Base-by-base conservation (phyloP, 2,888 invertebrate species). In the Phaedon cochleariae region DNA sequence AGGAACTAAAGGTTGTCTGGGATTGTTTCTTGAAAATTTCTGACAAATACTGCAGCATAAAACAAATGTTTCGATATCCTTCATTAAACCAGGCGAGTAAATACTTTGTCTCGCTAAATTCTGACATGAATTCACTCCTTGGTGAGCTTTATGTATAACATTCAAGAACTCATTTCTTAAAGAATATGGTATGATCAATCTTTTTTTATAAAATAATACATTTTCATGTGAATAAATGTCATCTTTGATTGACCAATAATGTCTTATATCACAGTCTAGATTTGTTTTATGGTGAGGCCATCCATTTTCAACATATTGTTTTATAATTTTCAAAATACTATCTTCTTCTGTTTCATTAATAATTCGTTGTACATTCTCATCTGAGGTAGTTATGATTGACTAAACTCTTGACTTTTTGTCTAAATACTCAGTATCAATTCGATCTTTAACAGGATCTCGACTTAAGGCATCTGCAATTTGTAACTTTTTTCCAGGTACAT, bases 151-250 rank as follows among this genome's bases (percentile, higher is more conserved):
- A 21, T 48, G 48, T 48, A 48, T 18, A 18, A 48, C n/a, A n/a
- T n/a, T 20, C 21, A 48, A 20, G 21, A 48, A 48, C 20, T 48
- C 48, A 48, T 48, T 48, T 21, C 20, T 20, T 18, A 18, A 48
- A 20, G 9, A 12, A 20, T 48, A 12, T 12, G 48, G 48, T 12
- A 48, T 48, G 12, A 48, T 48, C 18, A 48, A 21, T 48, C 18
- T 48, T 48, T 48, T 48, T 48, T 48, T 48, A 48, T 48, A 20
- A 21, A 48, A 48, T 48, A 48, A 48, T 18, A 48, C 48, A 48
- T 48, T 20, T 18, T 48, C 17, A 48, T 48, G 20, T 5, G 20
- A 17, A 18, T 48, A 48, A 48, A 48, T 48, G 12, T 20, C 20
- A 48, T 48, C 48, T 20, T 18, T 48, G 48, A 20, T 48, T 48